Evolutionary conservation across 2,888 invertebrate genomes (phyloP), one percentile per base, ranked within the genome.

Genomic region (Caenorhabditis japonica): DNA sequence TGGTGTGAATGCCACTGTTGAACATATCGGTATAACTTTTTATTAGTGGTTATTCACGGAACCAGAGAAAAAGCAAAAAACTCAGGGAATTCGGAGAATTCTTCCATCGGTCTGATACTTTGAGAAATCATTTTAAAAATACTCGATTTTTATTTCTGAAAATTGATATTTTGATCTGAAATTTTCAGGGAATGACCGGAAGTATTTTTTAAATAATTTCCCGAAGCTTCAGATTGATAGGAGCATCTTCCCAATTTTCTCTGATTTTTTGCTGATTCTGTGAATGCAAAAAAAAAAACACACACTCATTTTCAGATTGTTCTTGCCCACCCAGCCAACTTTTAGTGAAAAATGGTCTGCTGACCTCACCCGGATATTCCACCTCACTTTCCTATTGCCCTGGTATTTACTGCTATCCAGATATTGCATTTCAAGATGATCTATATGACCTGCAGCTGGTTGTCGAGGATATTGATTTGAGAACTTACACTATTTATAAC

Each of bases 341-440:
- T 13, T 38, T 70, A 8, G 51, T 30, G 4, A 43, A 44, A 39
- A 58, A 56, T 52, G 39, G 41, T 3, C 7, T 33, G 2, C 15
- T 71, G 13, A 71, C 71, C 2, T 62, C 71, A 12, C 61, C 71
- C 10, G 71, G 71, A 13, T 71, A 62, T 44, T 34, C 36, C 4
- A 53, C 33, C 13, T 38, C 71, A 0, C 58, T 71, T 4, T 34
- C 71, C 5, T 71, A 71, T 21, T 71, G 71, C 15, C 52, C 71
- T 5, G 43, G 44, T 39, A 27, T 71, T 0, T 2, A n/a, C 1
- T 71, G 71, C 33, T 8, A 5, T 15, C 34, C 62, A 21, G 43
- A 46, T 33, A 8, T 71, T 10, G 46, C 15, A 17, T 70, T 60
- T 33, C 53, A 62, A 58, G 44, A 51, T 38, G 34, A 52, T 17